These are phyloP conservation scores for Punctoribates punctum DNA, from an alignment of 2,888 invertebrate species.

Conservation along the genomic window DNA sequence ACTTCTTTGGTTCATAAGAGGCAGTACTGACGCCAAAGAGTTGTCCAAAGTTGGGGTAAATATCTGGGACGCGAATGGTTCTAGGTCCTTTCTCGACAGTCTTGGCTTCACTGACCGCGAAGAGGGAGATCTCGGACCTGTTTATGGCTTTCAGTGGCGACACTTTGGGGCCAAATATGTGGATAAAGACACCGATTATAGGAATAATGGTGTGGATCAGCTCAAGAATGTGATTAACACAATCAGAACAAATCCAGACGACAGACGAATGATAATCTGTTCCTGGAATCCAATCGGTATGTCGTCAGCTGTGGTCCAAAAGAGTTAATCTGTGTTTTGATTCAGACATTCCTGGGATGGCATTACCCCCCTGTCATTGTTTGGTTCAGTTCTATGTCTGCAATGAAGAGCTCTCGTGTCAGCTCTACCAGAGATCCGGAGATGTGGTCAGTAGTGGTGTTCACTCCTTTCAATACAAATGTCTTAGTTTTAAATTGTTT, in stretches of 20 bases:
- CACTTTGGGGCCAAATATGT: constrained; percentile 90
- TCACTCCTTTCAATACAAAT: constrained; percentile 34
- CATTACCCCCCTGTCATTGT: constrained; percentile 93
- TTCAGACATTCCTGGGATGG: constrained; percentile 78
- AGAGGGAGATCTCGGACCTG: constrained; percentile 92
- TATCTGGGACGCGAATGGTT: constrained; percentile 96
- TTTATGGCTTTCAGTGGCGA: constrained; percentile 98
- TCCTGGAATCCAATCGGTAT: constrained; percentile 79
- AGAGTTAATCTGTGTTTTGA: background rate
- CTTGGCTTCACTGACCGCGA: constrained; percentile 76
- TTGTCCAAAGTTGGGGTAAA: constrained; percentile 73
- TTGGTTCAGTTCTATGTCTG: constrained; percentile 90
- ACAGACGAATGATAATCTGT: constrained; percentile 83
- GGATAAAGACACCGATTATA: constrained; percentile 75
- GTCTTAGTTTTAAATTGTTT: background rate
- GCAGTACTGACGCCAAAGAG: constrained; percentile 80
- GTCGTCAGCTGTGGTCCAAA: background rate
- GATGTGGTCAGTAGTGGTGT: constrained; percentile 65
- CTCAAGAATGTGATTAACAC: constrained; percentile 70
- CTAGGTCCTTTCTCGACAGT: constrained; percentile 79
- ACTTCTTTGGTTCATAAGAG: constrained; percentile 87
- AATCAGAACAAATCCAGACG: constrained; percentile 72
- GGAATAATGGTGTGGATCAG: constrained; percentile 82
- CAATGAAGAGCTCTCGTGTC: constrained; percentile 74
- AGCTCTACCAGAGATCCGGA: constrained; percentile 91